phyloP scores from a whole-genome alignment of 2,888 invertebrate species.

The Drosophila suboccidentalis region DNA sequence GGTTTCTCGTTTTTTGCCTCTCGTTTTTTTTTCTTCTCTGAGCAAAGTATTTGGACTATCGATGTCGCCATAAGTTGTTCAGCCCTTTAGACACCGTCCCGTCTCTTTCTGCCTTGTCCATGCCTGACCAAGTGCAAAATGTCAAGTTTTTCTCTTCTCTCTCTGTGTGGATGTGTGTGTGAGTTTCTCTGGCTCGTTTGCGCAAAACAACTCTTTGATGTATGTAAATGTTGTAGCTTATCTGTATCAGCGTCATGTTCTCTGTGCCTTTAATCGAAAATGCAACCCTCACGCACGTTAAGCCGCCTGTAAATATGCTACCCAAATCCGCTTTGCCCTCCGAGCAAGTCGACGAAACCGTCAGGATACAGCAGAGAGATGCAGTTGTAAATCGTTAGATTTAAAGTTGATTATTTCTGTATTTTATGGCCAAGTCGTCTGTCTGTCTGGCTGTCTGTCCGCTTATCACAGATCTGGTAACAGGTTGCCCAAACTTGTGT shows the following conservation, averaged over 20 bases:
- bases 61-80: constrained; percentile 80
- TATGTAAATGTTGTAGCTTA: constrained; percentile 76
- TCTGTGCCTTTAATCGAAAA: constrained; percentile 65
- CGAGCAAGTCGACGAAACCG: constrained; percentile 4
- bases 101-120: constrained; percentile 41
- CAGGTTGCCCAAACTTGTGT: constrained; percentile 51
- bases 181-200: constrained; percentile 31
- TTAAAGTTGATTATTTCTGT: constrained; percentile 64
- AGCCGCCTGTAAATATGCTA: constrained; percentile 58
- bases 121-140: constrained; percentile 79
- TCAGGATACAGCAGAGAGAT: not conserved
- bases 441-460: constrained; percentile 21
- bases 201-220: constrained; percentile 59
- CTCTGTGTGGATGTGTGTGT: constrained; percentile 18
- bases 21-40: constrained; percentile 44
- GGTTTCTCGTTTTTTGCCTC: constrained; percentile 52
- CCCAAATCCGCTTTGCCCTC: constrained; percentile 54
- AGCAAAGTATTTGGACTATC: constrained; percentile 76
- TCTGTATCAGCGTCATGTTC: constrained; percentile 60
- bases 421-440: constrained; percentile 45
- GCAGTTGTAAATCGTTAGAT: constrained; percentile 66
- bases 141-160: constrained; percentile 62
- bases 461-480: constrained; percentile 54
- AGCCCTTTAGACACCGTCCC: constrained; percentile 63
- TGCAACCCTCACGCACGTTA: constrained; percentile 65